Conservation (phyloP, 2,797 vertebrate species). For the Clamator glandarius region DNA sequence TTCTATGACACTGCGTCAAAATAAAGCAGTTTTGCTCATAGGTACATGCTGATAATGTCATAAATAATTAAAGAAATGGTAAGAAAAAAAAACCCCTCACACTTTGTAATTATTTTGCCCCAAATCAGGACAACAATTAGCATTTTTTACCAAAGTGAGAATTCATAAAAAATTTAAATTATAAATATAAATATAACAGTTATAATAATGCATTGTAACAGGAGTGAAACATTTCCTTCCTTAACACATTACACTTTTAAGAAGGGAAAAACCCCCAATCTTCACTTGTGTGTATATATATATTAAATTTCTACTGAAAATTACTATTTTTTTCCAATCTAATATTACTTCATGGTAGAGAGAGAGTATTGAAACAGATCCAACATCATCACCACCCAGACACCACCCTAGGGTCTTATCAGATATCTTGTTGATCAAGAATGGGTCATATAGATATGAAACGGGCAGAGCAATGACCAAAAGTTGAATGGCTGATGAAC, state of each 20-base stretch:
- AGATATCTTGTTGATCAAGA: accelerated
- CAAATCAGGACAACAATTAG: background rate
- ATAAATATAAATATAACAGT: background rate
- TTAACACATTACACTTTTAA: background rate
- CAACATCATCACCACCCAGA: background rate
- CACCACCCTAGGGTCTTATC: background rate
- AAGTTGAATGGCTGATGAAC: background rate
- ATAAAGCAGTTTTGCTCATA: background rate
- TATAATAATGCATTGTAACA: background rate
- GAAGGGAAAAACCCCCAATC: background rate
- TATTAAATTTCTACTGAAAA: background rate
- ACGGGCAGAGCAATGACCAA: background rate
- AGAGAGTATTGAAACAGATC: background rate
- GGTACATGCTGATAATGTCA: background rate
- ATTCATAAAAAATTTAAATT: background rate
- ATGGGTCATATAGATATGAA: background rate
- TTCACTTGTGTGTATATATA: background rate
- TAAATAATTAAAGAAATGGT: background rate
- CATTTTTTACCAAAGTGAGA: background rate
- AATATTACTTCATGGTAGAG: background rate
- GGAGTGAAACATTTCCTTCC: background rate
- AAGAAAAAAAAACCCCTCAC: background rate
- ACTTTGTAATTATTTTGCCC: background rate
- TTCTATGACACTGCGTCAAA: background rate
- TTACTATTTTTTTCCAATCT: background rate